These are phyloP conservation scores for Agonopterix arenella DNA, from an alignment of 2,888 invertebrate species.

Conservation along the genomic window DNA sequence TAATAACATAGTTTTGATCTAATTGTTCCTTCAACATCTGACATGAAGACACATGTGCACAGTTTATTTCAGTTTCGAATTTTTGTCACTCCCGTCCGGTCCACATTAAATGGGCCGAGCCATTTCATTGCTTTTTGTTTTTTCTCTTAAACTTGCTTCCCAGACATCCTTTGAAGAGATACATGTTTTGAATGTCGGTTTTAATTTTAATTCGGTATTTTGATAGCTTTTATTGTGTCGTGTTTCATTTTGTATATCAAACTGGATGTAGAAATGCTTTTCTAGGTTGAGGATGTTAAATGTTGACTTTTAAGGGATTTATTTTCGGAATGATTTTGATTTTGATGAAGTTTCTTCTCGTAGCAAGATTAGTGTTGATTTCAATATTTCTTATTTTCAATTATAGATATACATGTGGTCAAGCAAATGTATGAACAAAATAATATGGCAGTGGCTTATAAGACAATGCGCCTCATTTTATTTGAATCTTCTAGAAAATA, in stretches of 20 bases:
- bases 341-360: no score
- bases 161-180: conserved; percentile 66
- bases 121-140: conserved; percentile 58
- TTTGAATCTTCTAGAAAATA: no score
- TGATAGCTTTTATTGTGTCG: conserved; percentile 32
- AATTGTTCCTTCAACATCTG: conserved; percentile 21
- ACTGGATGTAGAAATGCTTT: not conserved
- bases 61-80: conserved; percentile 71
- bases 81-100: conserved; percentile 76
- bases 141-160: conserved; percentile 41
- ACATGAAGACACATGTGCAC: conserved; percentile 66
- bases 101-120: conserved; percentile 72
- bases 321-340: no score
- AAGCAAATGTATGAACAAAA: no score
- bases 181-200: conserved; percentile 36
- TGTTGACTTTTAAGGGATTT: no score
- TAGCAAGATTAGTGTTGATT: no score
- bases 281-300: not conserved
- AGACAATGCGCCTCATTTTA: no score
- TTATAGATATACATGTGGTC: no score
- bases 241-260: conserved; percentile 15
- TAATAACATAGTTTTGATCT: conserved; percentile 1
- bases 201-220: conserved; percentile 46
- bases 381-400: no score
- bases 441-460: no score